Evolutionary conservation across 2,888 invertebrate species (phyloP).

Genomic region (Balanococcus diminutus): DNA sequence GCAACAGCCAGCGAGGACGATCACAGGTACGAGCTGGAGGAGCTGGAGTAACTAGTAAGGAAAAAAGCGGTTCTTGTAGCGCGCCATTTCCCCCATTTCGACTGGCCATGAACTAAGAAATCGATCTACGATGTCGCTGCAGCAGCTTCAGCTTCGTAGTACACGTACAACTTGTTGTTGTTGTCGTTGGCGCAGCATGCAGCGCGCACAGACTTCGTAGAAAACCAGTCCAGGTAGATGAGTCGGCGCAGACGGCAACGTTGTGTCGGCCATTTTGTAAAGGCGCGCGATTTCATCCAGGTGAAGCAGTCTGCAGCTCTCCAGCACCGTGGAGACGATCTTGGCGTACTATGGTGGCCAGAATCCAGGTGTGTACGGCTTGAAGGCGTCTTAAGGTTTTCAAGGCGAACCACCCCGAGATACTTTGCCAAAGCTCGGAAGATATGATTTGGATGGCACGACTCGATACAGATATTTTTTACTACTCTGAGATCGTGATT

Average conservation of each 20-base stretch:
- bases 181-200: background rate
- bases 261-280: constrained; percentile 31
- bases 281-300: constrained; percentile 33
- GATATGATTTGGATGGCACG: background rate
- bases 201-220: background rate
- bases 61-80: background rate
- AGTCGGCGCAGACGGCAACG: background rate
- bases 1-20: too few relatives aligned
- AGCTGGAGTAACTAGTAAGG: background rate
- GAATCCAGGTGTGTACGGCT: constrained; percentile 32
- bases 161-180: background rate
- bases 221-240: constrained; percentile 16
- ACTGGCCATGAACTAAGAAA: constrained; percentile 26
- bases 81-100: background rate
- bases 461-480: background rate
- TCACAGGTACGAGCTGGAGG: background rate
- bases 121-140: background rate
- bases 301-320: background rate
- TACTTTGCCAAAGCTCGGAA: background rate
- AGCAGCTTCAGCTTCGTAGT: background rate
- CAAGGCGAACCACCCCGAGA: constrained; percentile 33
- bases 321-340: too few relatives aligned
- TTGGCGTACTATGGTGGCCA: background rate
- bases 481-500: background rate
- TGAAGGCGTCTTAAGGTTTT: constrained; percentile 32